Evolutionary conservation across 2,888 invertebrate genomes (phyloP), one percentile per base, ranked within the genome.

Genomic region (Sphaerophoria rueppellii): DNA sequence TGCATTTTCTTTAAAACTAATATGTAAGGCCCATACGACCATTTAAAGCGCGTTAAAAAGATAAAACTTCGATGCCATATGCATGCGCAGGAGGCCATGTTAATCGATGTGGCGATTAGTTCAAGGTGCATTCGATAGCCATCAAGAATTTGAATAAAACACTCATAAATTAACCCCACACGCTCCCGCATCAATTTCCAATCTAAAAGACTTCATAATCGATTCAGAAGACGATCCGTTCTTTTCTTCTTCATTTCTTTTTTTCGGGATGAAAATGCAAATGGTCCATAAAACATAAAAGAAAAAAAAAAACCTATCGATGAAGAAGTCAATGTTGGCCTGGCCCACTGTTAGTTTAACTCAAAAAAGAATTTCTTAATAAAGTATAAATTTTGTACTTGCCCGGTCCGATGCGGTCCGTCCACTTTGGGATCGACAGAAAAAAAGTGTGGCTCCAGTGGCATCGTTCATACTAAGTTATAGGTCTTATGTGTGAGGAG

Each of bases 141-240:
- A 81, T 81, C 85, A 14, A 32, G 57, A 57, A 81, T 81, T 85
- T 85, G 74, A 85, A 85, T 85, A 85, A 85, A 76, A 80, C 65
- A 52, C 54, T 58, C 48, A 85, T 85, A 85, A 85, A 85, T 85
- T 76, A 73, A 58, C 70, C 70, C 43, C 72, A 63, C 74, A 61
- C 37, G 40, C 54, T 57, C 65, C 37, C 65, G 57, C 52, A 35
- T 40, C 50, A 24, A 50, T 32, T 35, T 34, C 16, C 43, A 14
- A 24, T 24, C 24, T 24, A 24, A 24, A 24, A 54, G 35, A 37
- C 37, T 65, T 65, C 35, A 35, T 16, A 16, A 65, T 37, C 16
- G 58, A 52, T 34, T 9, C 46, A 54, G 48, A 76, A 61, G 72
- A 60, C 65, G 69, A 46, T 69, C 50, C 40, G 14, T 5, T 16